Base-by-base conservation (phyloP, 2,113 vertebrate species). In the Megaptera novaeangliae region DNA sequence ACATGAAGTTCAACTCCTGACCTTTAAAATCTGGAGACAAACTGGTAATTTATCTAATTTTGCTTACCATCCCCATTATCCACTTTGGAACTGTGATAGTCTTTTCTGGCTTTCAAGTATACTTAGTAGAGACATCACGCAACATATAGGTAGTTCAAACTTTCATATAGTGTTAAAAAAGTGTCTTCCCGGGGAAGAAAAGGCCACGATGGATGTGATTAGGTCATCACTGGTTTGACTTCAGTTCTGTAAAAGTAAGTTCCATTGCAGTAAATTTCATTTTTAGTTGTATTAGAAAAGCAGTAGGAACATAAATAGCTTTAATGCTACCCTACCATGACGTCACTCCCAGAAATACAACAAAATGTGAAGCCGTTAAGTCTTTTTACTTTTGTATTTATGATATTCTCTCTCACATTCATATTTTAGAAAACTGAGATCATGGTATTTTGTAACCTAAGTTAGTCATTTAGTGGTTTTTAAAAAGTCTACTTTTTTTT, bases 241-340 rank as follows among this genome's bases (percentile, higher is more conserved):
- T 92, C 46, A 94, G 23, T 91, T 91, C 41, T 84, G 13, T 84
- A 59, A 96, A 66, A 91, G 59, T 83, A 96, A 95, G 29, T 97
- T 93, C 21, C 17, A 36, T 36, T 83, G 44, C 59, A 87, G 8
- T 74, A 68, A 64, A 78, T 83, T 83, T 88, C 41, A 85, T 14
- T 84, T 97, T 95, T 78, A 44, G 23, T 91, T 95, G 66, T 68
- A 86, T 72, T 64, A 78, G 93, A 87, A 83, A 87, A 87, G 25
- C 49, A 49, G 11, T 95, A 36, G 59, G 34, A 82, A 77, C 29
- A 46, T 77, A 91, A 88, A 68, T 78, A 34, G 39, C 46, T 66
- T 77, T 77, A 46, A 78, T 93, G 14, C 72, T 23, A 75, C 46
- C 27, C 68, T 82, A 52, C 17, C 49, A 44, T 74, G 86, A 75